Percentiles rank a stretch among this genome's conserved stretches.
phyloP scores from a whole-genome alignment of 2,797 vertebrate genomes.

The Eulemur mongoz region DNA sequence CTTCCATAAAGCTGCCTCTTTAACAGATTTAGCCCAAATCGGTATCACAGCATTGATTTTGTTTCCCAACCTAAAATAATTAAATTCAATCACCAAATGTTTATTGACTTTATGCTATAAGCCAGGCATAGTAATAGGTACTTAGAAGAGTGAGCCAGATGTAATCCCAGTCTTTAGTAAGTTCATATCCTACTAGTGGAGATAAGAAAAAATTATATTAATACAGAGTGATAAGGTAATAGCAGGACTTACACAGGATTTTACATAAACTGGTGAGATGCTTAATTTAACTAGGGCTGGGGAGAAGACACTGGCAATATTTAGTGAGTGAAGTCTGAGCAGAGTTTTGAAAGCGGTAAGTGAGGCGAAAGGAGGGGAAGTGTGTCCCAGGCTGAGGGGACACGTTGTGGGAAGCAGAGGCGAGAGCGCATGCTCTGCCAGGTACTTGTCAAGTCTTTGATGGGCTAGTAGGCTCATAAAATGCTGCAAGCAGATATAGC shows the following conservation, averaged over 20 bases:
- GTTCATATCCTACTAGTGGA: not conserved
- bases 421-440: accelerated
- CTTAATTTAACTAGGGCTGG: not conserved
- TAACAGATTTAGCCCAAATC: not conserved
- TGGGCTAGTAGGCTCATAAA: not conserved
- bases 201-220: not conserved
- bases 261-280: not conserved
- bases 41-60: not conserved
- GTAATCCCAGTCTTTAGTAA: not conserved
- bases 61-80: not conserved
- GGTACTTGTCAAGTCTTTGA: not conserved
- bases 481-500: not conserved
- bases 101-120: not conserved
- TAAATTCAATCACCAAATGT: not conserved
- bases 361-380: not conserved
- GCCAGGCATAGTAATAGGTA: not conserved
- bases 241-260: not conserved
- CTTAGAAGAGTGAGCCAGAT: not conserved
- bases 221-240: not conserved
- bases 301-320: not conserved
- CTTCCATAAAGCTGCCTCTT: not conserved
- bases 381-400: too few relatives aligned
- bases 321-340: not conserved
- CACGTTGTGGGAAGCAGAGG: not conserved
- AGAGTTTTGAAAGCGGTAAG: not conserved